Base-by-base conservation (phyloP, 2,888 invertebrate genomes). In the Volucella zonaria region DNA sequence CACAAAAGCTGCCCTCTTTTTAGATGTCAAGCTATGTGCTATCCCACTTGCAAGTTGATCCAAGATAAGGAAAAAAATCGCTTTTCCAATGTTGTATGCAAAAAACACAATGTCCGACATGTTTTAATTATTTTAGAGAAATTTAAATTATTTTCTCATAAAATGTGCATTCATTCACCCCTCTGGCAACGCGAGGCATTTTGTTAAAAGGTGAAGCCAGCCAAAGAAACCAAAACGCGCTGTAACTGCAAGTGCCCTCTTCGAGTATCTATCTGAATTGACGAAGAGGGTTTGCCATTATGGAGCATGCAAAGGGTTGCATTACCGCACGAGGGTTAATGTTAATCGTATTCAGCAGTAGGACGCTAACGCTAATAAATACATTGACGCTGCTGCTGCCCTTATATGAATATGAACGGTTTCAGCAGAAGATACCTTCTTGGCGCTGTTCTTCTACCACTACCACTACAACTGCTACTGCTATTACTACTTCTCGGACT, bases 61-160 rank as follows among this genome's bases (percentile, higher is more conserved):
- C 71, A 49, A 77, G 77, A 71, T 77, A 82, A 82, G 61, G 66
- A 79, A 79, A 56, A 54, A 77, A 85, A 76, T 81, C 76, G 85
- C 85, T 81, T 81, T 76, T 40, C 68, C 66, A 67, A 73, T 85
- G 85, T 85, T 80, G 85, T 81, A 80, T 81, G 85, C 73, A 73
- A 80, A 85, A 76, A 81, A 85, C 85, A 85, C 80, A 81, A 68
- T 85, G 85, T 85, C 80, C 68, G 74, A 86, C 86, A 86, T 81
- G 86, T 86, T 86, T 86, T 86, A 86, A 86, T 86, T 86, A 86
- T 86, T 86, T 82, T 86, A 81, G 82, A 86, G 81, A 86, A 86
- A 86, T 86, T 86, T 86, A 70, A 86, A 86, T 86, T 86, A 86
- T 86, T 86, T 86, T 86, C 86, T 86, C 86, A 86, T 86, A 82